These are phyloP conservation scores for Agrotis ipsilon DNA, from an alignment of 2,888 invertebrate species.

Conservation along the genomic window DNA sequence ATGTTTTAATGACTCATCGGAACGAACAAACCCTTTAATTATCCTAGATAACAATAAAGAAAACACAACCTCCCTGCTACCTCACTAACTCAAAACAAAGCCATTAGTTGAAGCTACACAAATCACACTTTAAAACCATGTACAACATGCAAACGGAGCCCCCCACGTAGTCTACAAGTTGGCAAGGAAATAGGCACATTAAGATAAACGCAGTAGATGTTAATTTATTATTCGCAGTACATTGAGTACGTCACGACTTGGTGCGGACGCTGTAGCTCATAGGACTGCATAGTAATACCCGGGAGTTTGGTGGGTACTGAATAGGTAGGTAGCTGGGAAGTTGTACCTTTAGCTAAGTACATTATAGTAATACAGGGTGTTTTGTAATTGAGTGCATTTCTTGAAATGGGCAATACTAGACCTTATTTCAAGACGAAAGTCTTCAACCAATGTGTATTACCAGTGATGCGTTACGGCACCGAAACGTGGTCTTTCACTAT, in stretches of 20 bases:
- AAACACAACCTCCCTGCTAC: neutral
- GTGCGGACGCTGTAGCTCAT: slow-evolving; percentile 74
- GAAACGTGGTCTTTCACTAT: too few species aligned
- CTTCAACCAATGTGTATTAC: too few species aligned
- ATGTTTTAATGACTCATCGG: neutral
- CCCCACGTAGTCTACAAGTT: slow-evolving; percentile 62
- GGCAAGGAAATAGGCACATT: slow-evolving; percentile 80
- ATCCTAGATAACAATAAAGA: neutral
- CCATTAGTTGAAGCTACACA: slow-evolving; percentile 35
- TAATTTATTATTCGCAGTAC: slow-evolving; percentile 87
- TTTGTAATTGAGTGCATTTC: too few species aligned
- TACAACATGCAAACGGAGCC: slow-evolving; percentile 42
- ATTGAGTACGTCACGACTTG: slow-evolving; percentile 78
- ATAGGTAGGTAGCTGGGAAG: neutral
- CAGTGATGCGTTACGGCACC: too few species aligned
- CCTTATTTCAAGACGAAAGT: too few species aligned
- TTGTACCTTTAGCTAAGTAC: neutral
- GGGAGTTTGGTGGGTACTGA: slow-evolving; percentile 10
- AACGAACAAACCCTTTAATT: neutral
- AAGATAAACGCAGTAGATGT: slow-evolving; percentile 83
- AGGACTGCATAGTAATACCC: slow-evolving; percentile 76
- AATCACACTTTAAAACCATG: slow-evolving; percentile 54
- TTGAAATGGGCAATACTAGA: too few species aligned
- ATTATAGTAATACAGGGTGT: too few species aligned
- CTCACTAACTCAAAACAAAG: slow-evolving; percentile 35